These are phyloP conservation scores for Caenorhabditis inopinata DNA, from an alignment of 1,140 invertebrate genomes.

Conservation along the genomic window DNA sequence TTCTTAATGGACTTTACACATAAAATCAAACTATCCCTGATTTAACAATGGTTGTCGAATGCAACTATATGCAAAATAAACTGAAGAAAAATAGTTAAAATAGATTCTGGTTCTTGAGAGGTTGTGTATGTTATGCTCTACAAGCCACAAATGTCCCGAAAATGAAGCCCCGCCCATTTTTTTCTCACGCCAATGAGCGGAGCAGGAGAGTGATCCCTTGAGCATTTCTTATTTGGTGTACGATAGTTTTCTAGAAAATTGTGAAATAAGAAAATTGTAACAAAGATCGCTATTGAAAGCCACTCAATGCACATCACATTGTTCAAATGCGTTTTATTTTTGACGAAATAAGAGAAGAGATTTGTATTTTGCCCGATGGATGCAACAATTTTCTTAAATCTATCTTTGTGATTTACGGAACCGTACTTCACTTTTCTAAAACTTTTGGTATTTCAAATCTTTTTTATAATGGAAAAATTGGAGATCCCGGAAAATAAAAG, in stretches of 20 bases:
- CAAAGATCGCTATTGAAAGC: no score
- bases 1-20: neutral
- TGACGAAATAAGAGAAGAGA: neutral
- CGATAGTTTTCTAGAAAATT: neutral
- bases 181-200: constrained; percentile 12
- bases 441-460: neutral
- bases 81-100: neutral
- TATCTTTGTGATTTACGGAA: neutral
- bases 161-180: neutral
- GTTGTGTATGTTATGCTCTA: neutral
- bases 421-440: neutral
- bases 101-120: neutral
- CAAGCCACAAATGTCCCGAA: constrained; percentile 15
- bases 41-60: neutral
- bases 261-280: neutral
- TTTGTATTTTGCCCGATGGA: neutral
- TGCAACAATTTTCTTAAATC: neutral
- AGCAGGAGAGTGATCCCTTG: neutral
- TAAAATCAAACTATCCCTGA: neutral
- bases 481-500: neutral
- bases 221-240: constrained; percentile 11
- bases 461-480: constrained; percentile 1
- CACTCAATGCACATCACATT: neutral
- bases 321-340: neutral
- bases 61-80: neutral